Base-by-base conservation (phyloP, 2,113 vertebrate species). In the Protomyctophum bolini region DNA sequence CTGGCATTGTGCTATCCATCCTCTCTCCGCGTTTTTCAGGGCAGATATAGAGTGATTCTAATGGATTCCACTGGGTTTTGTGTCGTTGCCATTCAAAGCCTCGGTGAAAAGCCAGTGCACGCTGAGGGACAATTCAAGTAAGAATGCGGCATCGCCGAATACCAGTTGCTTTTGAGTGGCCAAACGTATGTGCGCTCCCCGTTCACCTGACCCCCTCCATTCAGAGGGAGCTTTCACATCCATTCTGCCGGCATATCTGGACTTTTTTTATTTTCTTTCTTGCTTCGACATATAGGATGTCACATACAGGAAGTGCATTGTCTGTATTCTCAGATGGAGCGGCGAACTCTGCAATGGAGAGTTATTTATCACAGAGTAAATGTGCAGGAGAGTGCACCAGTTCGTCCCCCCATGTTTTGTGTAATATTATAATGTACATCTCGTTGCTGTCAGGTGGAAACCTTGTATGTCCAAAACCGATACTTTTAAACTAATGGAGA, bases 121-220 rank as follows among this genome's bases (percentile, higher is more conserved):
- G 79, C 82, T 73, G 81, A 77, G 78, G 64, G 82, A 75, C 68
- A 73, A 82, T 80, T 82, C 70, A 58, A 49, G 11, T 12, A 83
- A 84, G 75, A 86, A 82, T 81, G 80, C 76, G 80, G 72, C n/a
- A 75, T 7, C 73, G 56, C 84, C 54, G 82, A 85, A 80, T 69
- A 66, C 69, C 72, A 72, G 68, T 52, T 77, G 66, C 63, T 73
- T 68, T 70, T 68, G 72, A 21, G 66, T 75, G 68, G 55, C 55
- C 61, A 70, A 72, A 77, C 69, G 68, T 54, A 47, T 72, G 52
- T 67, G 64, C 8, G 2, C 47, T 73, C 52, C 46, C 51, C 15
- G 57, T 79, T 83, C 65, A 68, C 50, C 41, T 56, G 5, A 49
- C 51, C 6, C 6, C 12, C 12, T 41, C 12, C 12, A 59, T 73